Percentiles rank a stretch among this genome's conserved stretches.
Conservation (phyloP, 2,888 invertebrate species). For the Sphinx pinastri region DNA sequence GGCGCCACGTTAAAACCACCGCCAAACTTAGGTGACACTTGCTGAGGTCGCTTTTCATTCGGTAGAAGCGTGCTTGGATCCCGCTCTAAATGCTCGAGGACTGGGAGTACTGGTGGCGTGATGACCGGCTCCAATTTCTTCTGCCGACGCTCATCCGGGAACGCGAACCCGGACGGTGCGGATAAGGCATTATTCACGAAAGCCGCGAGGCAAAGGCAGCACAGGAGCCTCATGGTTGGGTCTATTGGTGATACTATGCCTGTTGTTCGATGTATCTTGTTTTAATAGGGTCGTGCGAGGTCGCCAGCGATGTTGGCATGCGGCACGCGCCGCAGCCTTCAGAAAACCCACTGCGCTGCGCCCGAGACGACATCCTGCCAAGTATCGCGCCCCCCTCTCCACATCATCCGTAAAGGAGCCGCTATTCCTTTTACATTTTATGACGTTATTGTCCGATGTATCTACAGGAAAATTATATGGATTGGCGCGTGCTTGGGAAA, state of each 20-base stretch:
- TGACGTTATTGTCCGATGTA: constrained; percentile 62
- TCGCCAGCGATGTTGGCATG: constrained; percentile 77
- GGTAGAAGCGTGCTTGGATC: constrained; percentile 78
- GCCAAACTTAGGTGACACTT: constrained; percentile 67
- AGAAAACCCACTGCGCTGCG: constrained; percentile 80
- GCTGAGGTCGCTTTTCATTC: constrained; percentile 51
- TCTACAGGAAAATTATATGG: constrained; percentile 55
- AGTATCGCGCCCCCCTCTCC: constrained; percentile 66
- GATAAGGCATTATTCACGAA: constrained; percentile 49
- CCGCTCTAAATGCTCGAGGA: constrained; percentile 77
- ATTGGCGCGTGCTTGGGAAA: constrained; percentile 65
- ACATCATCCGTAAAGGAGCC: constrained; percentile 45
- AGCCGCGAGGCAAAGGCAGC: constrained; percentile 58
- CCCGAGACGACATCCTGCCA: constrained; percentile 71
- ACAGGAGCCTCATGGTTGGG: constrained; percentile 73
- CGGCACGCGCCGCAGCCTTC: constrained; percentile 83
- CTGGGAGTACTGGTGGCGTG: constrained; percentile 78
- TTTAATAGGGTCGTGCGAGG: constrained; percentile 81
- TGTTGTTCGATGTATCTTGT: constrained; percentile 69
- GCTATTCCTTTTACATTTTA: constrained; percentile 65
- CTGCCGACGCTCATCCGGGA: constrained; percentile 69
- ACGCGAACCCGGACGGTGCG: constrained; percentile 71
- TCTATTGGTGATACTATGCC: constrained; percentile 68
- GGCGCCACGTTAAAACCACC: constrained; percentile 74
- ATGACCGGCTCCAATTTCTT: constrained; percentile 74